Base-by-base conservation (phyloP, 2,888 invertebrate genomes). In the Pristionchus exspectatus region DNA sequence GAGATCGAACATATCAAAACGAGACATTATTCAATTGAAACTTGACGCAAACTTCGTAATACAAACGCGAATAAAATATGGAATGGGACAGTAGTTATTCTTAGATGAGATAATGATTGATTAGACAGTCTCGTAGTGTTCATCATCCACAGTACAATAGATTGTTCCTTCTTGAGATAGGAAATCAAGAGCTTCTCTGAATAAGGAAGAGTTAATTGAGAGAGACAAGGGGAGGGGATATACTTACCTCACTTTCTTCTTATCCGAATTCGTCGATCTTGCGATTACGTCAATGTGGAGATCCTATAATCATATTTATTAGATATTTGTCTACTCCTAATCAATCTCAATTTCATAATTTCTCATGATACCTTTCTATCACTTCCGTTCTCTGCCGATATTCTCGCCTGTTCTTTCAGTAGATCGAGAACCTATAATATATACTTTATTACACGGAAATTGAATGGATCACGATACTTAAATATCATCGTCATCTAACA, bases 71-170 rank as follows among this genome's bases (percentile, higher is more conserved):
- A 50, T n/a, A 27, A 18, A 38, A 38, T 38, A 54, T 50, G 38
- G 81, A 81, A 81, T 81, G 50, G 27, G 50, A 81, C 81, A 81
- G 81, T 16, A 72, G 30, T 33, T 33, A 72, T 30, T 72, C 3
- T 72, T 63, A 30, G 81, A 54, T 50, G n/a, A 27, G 50, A 27
- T 50, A 50, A 50, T 50, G 81, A 27, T n/a, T n/a, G 81, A 10
- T 85, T 59, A 85, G 59, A 85, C 33, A 21, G 84, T 59, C 59
- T 85, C 84, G 59, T 59, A 85, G 59, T 85, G 84, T 50, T 85
- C 84, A 59, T 85, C 84, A 21, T 85, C 84, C 9, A 59, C 84
- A 59, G 59, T 85, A n/a, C 59, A 50, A 33, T 85, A 85, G 59
- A 85, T 85, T 33, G 50, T 56, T 21, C 84, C 84, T 10, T 85